Evolutionary conservation across 2,888 invertebrate genomes (phyloP).

Genomic region (Atrina japonica): DNA sequence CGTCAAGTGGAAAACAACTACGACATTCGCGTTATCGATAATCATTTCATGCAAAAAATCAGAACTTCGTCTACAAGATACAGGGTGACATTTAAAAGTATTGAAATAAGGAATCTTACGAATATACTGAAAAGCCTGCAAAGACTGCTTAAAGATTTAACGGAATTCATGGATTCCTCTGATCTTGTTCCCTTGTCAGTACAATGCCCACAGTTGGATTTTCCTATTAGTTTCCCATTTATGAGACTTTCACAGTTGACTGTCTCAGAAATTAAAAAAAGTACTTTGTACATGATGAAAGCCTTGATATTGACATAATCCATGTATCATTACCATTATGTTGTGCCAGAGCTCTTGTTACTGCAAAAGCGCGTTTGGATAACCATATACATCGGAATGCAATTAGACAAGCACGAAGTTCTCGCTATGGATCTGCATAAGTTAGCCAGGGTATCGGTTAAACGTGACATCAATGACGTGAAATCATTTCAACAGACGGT

Average conservation of each 20-base stretch:
- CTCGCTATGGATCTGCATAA: background rate
- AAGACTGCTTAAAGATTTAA: too few relatives aligned
- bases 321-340: constrained; percentile 40
- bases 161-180: too few relatives aligned
- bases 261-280: constrained; percentile 46
- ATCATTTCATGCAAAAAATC: constrained; percentile 31
- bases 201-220: constrained; percentile 46
- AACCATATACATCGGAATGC: constrained; percentile 44
- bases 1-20: constrained; percentile 19
- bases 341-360: constrained; percentile 48
- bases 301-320: constrained; percentile 42
- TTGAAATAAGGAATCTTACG: too few relatives aligned
- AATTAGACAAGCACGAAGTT: constrained; percentile 35
- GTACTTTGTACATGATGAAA: constrained; percentile 44
- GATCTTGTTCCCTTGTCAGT: constrained; percentile 46
- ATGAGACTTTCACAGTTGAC: constrained; percentile 35
- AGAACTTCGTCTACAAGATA: constrained; percentile 22
- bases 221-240: constrained; percentile 41
- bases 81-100: constrained; percentile 20
- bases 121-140: too few relatives aligned
- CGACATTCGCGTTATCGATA: constrained; percentile 3
- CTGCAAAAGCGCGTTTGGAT: constrained; percentile 43
- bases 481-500: constrained; percentile 39
- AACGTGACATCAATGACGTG: too few relatives aligned
- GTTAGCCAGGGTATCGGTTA: too few relatives aligned